A percentile compares a stretch with the other conserved stretches of the same genome.
Conservation (phyloP, 1,140 invertebrate genomes). For the Mylabris phalerata region DNA sequence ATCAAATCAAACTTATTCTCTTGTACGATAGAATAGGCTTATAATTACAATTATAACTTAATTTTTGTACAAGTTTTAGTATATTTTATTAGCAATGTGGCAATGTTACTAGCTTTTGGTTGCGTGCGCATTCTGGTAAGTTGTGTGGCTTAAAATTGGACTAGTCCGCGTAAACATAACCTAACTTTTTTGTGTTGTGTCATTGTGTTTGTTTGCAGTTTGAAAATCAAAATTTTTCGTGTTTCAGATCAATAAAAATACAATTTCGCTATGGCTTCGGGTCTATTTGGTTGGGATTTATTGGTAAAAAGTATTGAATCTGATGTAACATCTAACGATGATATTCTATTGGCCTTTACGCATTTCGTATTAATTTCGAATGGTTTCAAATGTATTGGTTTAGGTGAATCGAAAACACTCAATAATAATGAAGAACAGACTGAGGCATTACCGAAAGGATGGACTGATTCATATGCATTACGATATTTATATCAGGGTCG, state of each 20-base stretch:
- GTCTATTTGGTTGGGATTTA: constrained; percentile 68
- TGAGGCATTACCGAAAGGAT: constrained; percentile 61
- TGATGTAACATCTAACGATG: constrained; percentile 59
- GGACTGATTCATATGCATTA: constrained; percentile 61
- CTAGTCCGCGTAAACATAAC: too few species aligned
- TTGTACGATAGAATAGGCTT: too few species aligned
- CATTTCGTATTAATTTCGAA: constrained; percentile 66
- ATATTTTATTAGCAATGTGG: too few species aligned
- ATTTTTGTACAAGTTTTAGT: too few species aligned
- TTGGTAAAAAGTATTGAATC: constrained; percentile 55
- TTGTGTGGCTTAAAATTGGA: too few species aligned
- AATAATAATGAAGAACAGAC: constrained; percentile 53
- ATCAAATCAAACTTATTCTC: too few species aligned
- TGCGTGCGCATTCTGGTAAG: too few species aligned
- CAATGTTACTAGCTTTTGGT: too few species aligned
- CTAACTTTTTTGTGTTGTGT: background rate
- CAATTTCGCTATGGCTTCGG: constrained; percentile 30
- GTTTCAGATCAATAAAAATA: too few species aligned
- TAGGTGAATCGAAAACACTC: constrained; percentile 61
- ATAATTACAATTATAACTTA: too few species aligned
- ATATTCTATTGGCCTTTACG: constrained; percentile 59
- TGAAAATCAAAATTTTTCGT: too few species aligned
- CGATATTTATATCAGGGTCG: constrained; percentile 58
- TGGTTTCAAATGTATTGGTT: constrained; percentile 63
- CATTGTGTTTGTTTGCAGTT: background rate